Base-by-base conservation (phyloP, 2,797 vertebrate genomes). In the Tinamus major region DNA sequence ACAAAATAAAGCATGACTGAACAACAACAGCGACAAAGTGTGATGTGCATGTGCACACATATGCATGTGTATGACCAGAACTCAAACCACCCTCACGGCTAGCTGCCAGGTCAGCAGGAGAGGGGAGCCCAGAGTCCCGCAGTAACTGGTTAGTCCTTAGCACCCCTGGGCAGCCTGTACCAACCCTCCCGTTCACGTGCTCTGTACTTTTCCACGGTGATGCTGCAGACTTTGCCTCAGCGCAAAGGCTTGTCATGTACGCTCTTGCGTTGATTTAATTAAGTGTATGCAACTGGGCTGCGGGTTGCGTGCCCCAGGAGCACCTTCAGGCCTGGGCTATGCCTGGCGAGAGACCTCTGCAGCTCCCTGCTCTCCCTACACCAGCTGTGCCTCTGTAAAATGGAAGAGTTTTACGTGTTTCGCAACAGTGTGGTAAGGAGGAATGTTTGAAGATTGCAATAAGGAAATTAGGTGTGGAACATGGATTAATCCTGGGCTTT, bases 261-360 rank as follows among this genome's bases (percentile, higher is more conserved):
- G 53, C 35, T 67, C 35, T 79, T 1, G 0, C 2, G 0, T 15
- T 10, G 24, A 7, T 67, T 18, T 31, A 55, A 31, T 42, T 68
- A 24, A 56, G 41, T 4, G 8, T n/a, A 6, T 65, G 16, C 13
- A 27, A 3, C 48, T 56, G 64, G 20, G 11, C n/a, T 49, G 3
- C 37, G 53, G 15, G 9, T 17, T 79, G 59, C 13, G 20, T 87
- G 63, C 64, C 10, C 13, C 68, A 3, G 6, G 26, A 2, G 4
- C 24, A n/a, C 42, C 61, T 68, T 35, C 29, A 4, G 11, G 2
- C 0, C 42, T 2, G 6, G 0, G 1, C 68, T 35, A 0, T 59
- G 13, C 19, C 24, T 13, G 9, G 0, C 0, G 1, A 27, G 33
- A 82, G 39, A 26, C 39, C 21, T 49, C 16, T 59, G 35, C 71